A percentile compares a stretch with the other conserved stretches of the same genome.
These are phyloP conservation scores for Xanthostigma xanthostigma DNA, from an alignment of 2,888 invertebrate genomes.

Conservation along the genomic window DNA sequence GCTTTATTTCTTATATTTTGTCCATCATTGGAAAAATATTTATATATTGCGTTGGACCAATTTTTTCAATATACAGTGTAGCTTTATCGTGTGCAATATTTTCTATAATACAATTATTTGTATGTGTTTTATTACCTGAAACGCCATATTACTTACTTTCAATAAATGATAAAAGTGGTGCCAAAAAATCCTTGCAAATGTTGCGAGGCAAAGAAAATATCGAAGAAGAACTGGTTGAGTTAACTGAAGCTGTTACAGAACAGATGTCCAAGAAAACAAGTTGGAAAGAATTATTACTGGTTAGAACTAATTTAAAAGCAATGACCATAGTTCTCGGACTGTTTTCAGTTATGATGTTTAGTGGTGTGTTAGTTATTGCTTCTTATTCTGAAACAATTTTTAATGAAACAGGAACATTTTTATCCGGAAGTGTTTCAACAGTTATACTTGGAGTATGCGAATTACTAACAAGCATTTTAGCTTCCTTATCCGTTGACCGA, in stretches of 20 bases:
- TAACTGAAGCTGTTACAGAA: slow-evolving; percentile 22
- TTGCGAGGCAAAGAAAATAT: slow-evolving; percentile 35
- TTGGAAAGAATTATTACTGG: slow-evolving; percentile 36
- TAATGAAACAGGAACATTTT: slow-evolving; percentile 18
- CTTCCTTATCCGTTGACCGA: slow-evolving; percentile 21
- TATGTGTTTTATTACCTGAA: slow-evolving; percentile 51
- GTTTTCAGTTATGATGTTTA: slow-evolving; percentile 24
- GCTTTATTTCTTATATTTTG: too few relatives aligned
- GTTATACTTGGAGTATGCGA: slow-evolving; percentile 24
- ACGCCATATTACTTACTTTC: slow-evolving; percentile 36
- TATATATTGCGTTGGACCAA: slow-evolving; percentile 46
- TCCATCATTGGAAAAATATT: slow-evolving; percentile 34
- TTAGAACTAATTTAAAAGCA: slow-evolving; percentile 43
- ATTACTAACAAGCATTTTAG: slow-evolving; percentile 14
- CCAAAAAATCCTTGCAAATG: slow-evolving; percentile 35
- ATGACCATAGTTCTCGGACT: slow-evolving; percentile 34
- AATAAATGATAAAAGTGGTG: slow-evolving; percentile 28
- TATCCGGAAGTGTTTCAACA: slow-evolving; percentile 21
- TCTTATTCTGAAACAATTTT: slow-evolving; percentile 27
- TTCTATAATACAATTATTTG: slow-evolving; percentile 38
- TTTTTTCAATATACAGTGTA: slow-evolving; percentile 36
- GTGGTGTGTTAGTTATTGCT: slow-evolving; percentile 24
- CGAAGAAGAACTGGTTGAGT: slow-evolving; percentile 31
- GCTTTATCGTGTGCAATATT: slow-evolving; percentile 40
- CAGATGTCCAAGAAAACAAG: slow-evolving; percentile 36